These are phyloP conservation scores for Sclerurus mexicanus DNA, from an alignment of 2,113 vertebrate genomes.

Conservation along the genomic window DNA sequence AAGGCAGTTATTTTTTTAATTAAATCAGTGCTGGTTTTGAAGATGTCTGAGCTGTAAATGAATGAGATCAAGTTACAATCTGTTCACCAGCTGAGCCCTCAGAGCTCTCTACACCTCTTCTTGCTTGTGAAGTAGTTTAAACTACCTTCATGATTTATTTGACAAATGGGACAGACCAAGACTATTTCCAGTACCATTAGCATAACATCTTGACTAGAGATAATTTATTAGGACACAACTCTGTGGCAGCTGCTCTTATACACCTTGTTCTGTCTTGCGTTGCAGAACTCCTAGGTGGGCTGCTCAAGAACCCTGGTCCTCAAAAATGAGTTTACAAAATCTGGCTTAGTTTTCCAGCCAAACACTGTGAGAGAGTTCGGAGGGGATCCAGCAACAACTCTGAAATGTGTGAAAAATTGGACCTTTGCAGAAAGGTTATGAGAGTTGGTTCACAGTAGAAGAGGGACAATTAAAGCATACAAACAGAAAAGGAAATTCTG, in stretches of 20 bases:
- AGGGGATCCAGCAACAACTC: background rate
- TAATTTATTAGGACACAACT: background rate
- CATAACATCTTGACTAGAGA: background rate
- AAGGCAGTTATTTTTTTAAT: background rate
- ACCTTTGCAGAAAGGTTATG: slow-evolving; percentile 23
- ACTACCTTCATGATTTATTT: background rate
- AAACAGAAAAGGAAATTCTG: background rate
- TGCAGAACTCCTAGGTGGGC: background rate
- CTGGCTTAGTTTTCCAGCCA: background rate
- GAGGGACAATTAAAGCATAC: background rate
- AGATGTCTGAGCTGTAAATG: background rate
- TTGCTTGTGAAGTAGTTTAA: background rate
- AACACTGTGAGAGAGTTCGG: slow-evolving; percentile 4
- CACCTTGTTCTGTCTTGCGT: background rate
- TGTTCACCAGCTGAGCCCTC: background rate
- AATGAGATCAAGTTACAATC: background rate
- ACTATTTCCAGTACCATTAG: background rate
- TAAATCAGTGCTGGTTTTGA: background rate
- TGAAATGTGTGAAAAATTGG: slow-evolving; percentile 21
- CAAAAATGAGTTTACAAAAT: background rate
- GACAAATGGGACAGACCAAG: background rate
- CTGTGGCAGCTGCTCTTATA: background rate
- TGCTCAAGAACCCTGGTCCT: background rate
- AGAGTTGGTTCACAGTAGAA: background rate
- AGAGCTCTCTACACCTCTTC: background rate